These are phyloP conservation scores for Chanos chanos DNA, from an alignment of 2,797 vertebrate genomes.

Conservation along the genomic window DNA sequence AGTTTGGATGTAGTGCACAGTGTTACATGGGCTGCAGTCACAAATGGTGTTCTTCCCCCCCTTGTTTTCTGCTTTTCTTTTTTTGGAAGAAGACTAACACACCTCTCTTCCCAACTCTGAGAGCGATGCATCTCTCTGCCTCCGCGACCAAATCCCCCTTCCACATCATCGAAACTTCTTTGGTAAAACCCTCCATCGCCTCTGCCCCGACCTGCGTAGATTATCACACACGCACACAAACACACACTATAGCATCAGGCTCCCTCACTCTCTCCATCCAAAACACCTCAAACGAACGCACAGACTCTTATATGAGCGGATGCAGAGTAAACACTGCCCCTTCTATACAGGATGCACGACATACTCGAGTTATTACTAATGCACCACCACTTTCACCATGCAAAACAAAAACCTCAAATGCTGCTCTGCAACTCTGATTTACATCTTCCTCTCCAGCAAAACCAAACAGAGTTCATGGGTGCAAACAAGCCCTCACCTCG, in stretches of 20 bases:
- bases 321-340: no score
- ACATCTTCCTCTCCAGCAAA: background rate
- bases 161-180: conserved; percentile 99
- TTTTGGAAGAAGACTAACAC: conserved; percentile 39
- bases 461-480: background rate
- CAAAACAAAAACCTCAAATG: no score
- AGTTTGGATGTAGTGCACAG: no score
- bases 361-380: no score
- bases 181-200: conserved; percentile 99
- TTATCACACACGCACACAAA: background rate
- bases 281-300: background rate
- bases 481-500: conserved; percentile 86
- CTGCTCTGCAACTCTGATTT: no score
- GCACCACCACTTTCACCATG: no score
- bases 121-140: conserved; percentile 97
- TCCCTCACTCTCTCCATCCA: background rate
- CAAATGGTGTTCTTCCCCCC: no score
- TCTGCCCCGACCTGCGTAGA: conserved; percentile 86
- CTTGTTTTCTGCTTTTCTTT: no score
- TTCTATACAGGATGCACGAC: no score
- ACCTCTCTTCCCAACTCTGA: conserved; percentile 99
- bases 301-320: no score
- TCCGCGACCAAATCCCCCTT: conserved; percentile 93
- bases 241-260: background rate
- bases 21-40: no score